phyloP scores from a whole-genome alignment of 1,140 invertebrate genomes.

The Drosophila prosaltans region DNA sequence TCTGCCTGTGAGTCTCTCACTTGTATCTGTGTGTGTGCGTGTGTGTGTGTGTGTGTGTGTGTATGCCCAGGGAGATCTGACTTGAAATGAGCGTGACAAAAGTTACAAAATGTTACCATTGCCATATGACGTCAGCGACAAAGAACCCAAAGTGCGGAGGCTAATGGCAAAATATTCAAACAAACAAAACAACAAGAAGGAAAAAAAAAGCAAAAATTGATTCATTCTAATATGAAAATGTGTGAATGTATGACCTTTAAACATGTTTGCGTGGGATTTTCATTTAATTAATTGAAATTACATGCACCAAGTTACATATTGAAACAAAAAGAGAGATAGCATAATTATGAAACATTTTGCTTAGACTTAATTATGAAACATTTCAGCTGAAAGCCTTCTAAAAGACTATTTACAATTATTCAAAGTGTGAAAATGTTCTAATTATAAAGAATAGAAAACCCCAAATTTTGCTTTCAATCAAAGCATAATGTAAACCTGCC shows the following conservation, averaged over 20 bases:
- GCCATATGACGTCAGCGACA: constrained; percentile 43
- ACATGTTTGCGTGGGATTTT: constrained; percentile 16
- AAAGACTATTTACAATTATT: too few species aligned
- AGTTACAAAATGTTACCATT: constrained; percentile 48
- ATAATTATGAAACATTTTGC: not conserved
- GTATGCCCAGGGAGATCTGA: constrained; percentile 42
- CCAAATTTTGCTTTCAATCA: too few species aligned
- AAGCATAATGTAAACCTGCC: too few species aligned
- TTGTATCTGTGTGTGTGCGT: constrained; percentile 25
- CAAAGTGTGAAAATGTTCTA: too few species aligned
- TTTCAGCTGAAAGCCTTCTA: not conserved
- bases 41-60: constrained; percentile 26
- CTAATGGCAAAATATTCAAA: constrained; percentile 33
- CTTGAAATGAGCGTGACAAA: constrained; percentile 54
- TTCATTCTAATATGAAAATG: constrained; percentile 13
- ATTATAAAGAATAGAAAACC: too few species aligned
- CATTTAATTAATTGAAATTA: constrained; percentile 23
- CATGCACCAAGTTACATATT: not conserved
- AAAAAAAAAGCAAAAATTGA: constrained; percentile 26
- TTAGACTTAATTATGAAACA: not conserved
- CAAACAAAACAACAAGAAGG: not conserved
- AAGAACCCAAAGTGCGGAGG: constrained; percentile 17
- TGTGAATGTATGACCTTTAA: constrained; percentile 35
- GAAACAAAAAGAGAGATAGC: not conserved
- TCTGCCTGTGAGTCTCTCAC: constrained; percentile 19